Evolutionary conservation across 2,888 invertebrate genomes (phyloP).

Genomic region (Cyrtodaria siliqua): DNA sequence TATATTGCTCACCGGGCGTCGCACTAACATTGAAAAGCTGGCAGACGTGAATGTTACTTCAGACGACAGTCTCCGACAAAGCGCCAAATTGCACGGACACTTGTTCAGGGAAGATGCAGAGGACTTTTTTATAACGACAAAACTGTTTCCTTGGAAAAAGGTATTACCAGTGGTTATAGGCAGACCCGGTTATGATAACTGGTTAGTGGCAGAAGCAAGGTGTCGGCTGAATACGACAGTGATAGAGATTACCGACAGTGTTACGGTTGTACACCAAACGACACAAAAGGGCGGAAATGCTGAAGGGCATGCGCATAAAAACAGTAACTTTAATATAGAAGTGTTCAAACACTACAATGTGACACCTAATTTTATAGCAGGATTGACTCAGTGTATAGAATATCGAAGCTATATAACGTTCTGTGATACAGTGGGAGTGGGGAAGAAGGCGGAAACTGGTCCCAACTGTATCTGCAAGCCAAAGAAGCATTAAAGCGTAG

Average conservation of each 20-base stretch:
- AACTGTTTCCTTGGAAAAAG: slow-evolving; percentile 56
- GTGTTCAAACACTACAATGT: slow-evolving; percentile 47
- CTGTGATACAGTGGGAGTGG: slow-evolving; percentile 41
- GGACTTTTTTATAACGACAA: slow-evolving; percentile 63
- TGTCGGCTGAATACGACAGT: slow-evolving; percentile 58
- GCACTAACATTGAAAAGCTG: slow-evolving; percentile 62
- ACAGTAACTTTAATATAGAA: slow-evolving; percentile 51
- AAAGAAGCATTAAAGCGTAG: not conserved
- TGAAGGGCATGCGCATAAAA: slow-evolving; percentile 54
- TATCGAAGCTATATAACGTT: slow-evolving; percentile 43
- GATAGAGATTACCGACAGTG: slow-evolving; percentile 59
- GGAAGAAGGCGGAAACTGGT: slow-evolving; percentile 18
- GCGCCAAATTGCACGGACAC: slow-evolving; percentile 37
- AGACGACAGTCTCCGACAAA: slow-evolving; percentile 19
- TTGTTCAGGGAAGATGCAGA: slow-evolving; percentile 63
- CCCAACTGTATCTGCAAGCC: slow-evolving; percentile 37
- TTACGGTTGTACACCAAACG: slow-evolving; percentile 64
- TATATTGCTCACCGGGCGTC: slow-evolving; percentile 56
- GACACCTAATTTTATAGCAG: slow-evolving; percentile 57
- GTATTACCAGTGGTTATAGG: slow-evolving; percentile 63
- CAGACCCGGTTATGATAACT: slow-evolving; percentile 66
- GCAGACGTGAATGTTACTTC: slow-evolving; percentile 33
- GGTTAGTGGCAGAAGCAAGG: slow-evolving; percentile 62
- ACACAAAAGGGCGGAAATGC: slow-evolving; percentile 62
- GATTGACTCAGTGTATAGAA: slow-evolving; percentile 47